A percentile compares a stretch with the other conserved stretches of the same genome.
Conservation (phyloP, 37 sponge, comb jelly and placozoan species). For the Corticium candelabrum region DNA sequence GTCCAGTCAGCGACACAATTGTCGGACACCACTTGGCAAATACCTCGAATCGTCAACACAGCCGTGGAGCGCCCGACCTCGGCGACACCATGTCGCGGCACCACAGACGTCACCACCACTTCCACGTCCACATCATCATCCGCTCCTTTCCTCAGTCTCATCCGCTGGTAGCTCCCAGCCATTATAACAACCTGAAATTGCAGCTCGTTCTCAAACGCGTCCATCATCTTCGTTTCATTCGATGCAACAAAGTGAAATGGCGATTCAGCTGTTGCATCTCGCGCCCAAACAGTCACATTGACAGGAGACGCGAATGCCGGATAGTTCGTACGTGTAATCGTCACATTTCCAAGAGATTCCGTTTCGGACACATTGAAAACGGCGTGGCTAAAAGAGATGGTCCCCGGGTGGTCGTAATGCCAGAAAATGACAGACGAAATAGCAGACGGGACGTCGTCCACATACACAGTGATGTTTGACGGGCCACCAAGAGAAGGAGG, state of each 20-base stretch:
- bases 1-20: conserved; percentile 65
- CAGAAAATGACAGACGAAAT: conserved; percentile 32
- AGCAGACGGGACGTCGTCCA: conserved; percentile 38
- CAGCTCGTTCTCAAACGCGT: conserved; percentile 17
- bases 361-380: conserved; percentile 68
- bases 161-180: conserved; percentile 30
- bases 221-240: conserved; percentile 38
- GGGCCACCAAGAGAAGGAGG: conserved; percentile 68
- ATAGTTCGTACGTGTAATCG: conserved; percentile 46
- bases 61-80: conserved; percentile 9
- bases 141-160: conserved; percentile 48
- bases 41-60: conserved; percentile 62
- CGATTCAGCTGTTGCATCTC: conserved; percentile 40
- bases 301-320: conserved; percentile 59
- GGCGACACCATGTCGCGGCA: conserved; percentile 49
- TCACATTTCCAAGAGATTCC: conserved; percentile 47
- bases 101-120: conserved; percentile 37
- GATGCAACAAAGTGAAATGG: conserved; percentile 48
- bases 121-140: conserved; percentile 59
- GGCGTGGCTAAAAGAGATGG: conserved; percentile 41
- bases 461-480: conserved; percentile 46
- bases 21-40: conserved; percentile 55
- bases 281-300: conserved; percentile 47
- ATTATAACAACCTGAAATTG: conserved; percentile 49
- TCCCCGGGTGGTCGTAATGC: conserved; percentile 70